Conservation (phyloP, 92 coral and sea anemone species). For the Zoanthus sansibaricus region DNA sequence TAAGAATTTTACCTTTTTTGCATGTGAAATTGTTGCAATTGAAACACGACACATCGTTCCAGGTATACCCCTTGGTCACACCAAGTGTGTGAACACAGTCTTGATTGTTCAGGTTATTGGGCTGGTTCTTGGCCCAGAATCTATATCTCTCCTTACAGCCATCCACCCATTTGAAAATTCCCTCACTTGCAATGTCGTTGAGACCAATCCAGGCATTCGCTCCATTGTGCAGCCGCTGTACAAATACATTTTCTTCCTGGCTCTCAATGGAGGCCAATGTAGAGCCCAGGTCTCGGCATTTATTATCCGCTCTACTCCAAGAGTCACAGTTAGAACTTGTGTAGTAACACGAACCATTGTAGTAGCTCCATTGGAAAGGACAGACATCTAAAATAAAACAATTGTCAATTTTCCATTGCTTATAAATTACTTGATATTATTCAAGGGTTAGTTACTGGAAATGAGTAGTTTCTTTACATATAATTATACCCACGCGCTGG, state of each 20-base stretch:
- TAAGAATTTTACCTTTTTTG: slow-evolving; percentile 46
- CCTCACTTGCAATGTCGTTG: slow-evolving; percentile 77
- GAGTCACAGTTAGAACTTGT: slow-evolving; percentile 61
- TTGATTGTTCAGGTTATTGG: slow-evolving; percentile 55
- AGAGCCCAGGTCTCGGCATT: slow-evolving; percentile 52
- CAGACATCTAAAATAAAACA: slow-evolving; percentile 59
- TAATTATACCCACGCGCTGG: too few relatives aligned
- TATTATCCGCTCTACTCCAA: slow-evolving; percentile 61
- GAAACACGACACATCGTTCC: slow-evolving; percentile 64
- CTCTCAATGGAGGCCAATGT: slow-evolving; percentile 52
- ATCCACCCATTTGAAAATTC: slow-evolving; percentile 66
- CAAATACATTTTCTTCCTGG: slow-evolving; percentile 65
- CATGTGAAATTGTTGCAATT: slow-evolving; percentile 62
- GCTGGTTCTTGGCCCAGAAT: slow-evolving; percentile 68
- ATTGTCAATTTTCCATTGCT: too few relatives aligned
- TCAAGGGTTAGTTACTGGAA: too few relatives aligned
- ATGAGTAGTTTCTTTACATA: too few relatives aligned
- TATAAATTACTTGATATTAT: too few relatives aligned
- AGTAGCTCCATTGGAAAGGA: slow-evolving; percentile 71
- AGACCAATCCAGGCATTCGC: slow-evolving; percentile 76
- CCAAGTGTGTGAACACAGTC: slow-evolving; percentile 73
- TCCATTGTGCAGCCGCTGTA: slow-evolving; percentile 76
- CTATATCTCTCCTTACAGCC: slow-evolving; percentile 57
- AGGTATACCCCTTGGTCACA: slow-evolving; percentile 29
- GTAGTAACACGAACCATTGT: slow-evolving; percentile 72